Conservation (phyloP, 2,888 invertebrate species). For the Acleris cristana region DNA sequence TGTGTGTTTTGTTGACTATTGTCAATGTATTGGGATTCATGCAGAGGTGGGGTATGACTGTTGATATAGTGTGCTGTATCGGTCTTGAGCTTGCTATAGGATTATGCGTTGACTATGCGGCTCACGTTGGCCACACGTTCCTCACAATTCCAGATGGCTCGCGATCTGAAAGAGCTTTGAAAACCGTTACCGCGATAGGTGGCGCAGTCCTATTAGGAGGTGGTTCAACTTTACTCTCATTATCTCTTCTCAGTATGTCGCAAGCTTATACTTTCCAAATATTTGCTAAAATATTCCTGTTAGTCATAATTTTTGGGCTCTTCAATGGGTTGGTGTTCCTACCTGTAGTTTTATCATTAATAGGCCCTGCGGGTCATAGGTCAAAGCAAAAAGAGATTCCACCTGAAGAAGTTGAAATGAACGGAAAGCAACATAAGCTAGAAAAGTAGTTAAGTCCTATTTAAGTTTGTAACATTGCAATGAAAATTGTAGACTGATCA, state of each 20-base stretch:
- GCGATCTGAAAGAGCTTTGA: slow-evolving; percentile 83
- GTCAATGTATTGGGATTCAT: slow-evolving; percentile 90
- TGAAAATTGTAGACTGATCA: slow-evolving; percentile 12
- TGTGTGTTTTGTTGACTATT: slow-evolving; percentile 89
- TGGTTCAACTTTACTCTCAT: slow-evolving; percentile 89
- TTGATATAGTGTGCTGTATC: slow-evolving; percentile 92
- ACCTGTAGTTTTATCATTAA: slow-evolving; percentile 88
- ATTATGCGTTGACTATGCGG: slow-evolving; percentile 92
- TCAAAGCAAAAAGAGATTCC: slow-evolving; percentile 46
- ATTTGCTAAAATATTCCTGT: slow-evolving; percentile 89
- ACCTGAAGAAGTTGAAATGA: slow-evolving; percentile 67
- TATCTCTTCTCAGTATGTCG: slow-evolving; percentile 88
- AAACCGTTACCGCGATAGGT: slow-evolving; percentile 89
- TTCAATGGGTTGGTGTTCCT: slow-evolving; percentile 90
- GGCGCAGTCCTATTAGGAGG: slow-evolving; percentile 91
- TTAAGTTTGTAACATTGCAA: background rate
- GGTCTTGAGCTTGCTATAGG: slow-evolving; percentile 92
- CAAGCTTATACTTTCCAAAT: slow-evolving; percentile 90
- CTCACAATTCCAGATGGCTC: slow-evolving; percentile 84
- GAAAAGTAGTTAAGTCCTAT: slow-evolving; percentile 16
- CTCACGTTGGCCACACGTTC: slow-evolving; percentile 92
- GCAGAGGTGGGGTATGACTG: slow-evolving; percentile 92
- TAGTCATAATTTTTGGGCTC: slow-evolving; percentile 90
- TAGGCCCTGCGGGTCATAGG: slow-evolving; percentile 86
- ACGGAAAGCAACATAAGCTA: slow-evolving; percentile 53